These are phyloP conservation scores for Actenoides lindsayi DNA, from an alignment of 2,113 vertebrate species.

Conservation along the genomic window DNA sequence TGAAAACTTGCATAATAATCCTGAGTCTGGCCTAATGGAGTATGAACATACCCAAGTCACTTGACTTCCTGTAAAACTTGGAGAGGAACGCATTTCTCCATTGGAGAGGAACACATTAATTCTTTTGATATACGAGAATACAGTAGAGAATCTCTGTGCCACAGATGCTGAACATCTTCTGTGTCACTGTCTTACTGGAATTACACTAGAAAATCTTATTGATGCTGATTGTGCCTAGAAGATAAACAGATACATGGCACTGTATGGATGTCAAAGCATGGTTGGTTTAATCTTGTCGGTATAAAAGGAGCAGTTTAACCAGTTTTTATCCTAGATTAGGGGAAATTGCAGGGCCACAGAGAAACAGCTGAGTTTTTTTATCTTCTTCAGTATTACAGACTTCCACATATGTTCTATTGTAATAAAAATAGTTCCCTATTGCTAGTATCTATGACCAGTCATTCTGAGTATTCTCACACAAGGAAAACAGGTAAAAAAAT, in stretches of 20 bases:
- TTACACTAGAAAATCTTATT: not conserved
- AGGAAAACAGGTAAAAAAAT: not conserved
- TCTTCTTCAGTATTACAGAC: not conserved
- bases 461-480: not conserved
- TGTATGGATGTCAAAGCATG: accelerated
- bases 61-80: not conserved
- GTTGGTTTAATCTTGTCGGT: not conserved
- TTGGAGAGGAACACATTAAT: not conserved
- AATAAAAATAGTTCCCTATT: not conserved
- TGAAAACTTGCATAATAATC: not conserved
- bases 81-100: not conserved
- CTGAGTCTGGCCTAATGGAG: not conserved
- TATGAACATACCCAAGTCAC: not conserved
- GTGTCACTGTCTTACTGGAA: not conserved
- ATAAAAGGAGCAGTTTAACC: not conserved
- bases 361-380: not conserved
- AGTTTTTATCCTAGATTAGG: not conserved
- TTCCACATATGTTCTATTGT: not conserved
- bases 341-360: not conserved
- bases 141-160: not conserved
- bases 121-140: not conserved
- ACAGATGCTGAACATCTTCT: not conserved
- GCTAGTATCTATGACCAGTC: not conserved
- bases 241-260: not conserved
- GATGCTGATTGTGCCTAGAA: not conserved